Evolutionary conservation across 2,113 vertebrate species (phyloP).

Genomic region (Pan troglodytes): NHGRI_mPanTro3-v2.1_pri NC_086015.1:100884001-100884500

Average conservation of each 20-base stretch:
- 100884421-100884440: not conserved
- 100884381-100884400: not conserved
- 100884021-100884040: not conserved
- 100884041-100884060: not conserved
- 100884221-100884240: not conserved
- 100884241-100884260: conserved; percentile 11
- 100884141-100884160: conserved; percentile 10
- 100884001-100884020: not conserved
- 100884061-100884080: not conserved
- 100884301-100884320: not conserved
- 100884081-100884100: not conserved
- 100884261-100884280: conserved; percentile 52
- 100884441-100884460: not conserved
- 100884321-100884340: not conserved
- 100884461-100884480: conserved; percentile 27
- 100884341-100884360: not conserved
- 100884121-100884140: not conserved
- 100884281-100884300: not conserved
- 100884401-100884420: not conserved
- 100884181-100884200: not conserved
- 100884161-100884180: not conserved
- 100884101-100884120: not conserved
- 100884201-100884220: not conserved
- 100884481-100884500: conserved; percentile 12
- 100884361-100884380: conserved; percentile 1